Conservation (phyloP, 2,797 vertebrate genomes). For the Valencia hispanica region DNA sequence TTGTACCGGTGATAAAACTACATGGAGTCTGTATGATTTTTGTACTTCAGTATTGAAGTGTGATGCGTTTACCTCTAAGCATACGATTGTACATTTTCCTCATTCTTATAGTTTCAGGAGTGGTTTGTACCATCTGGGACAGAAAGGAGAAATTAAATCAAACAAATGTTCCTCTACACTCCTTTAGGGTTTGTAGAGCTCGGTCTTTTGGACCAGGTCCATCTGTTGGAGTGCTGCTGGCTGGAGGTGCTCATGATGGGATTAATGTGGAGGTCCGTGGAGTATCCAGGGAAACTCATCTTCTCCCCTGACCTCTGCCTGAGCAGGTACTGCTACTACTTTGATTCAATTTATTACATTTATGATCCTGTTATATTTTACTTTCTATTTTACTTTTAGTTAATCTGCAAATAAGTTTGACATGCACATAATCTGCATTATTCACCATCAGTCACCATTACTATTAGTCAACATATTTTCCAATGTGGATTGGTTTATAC, state of each 20-base stretch:
- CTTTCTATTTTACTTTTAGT: neutral
- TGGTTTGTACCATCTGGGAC: neutral
- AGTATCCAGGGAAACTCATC: constrained; percentile 95
- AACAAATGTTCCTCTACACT: neutral
- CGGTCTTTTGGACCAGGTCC: constrained; percentile 92
- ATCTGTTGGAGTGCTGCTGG: constrained; percentile 97
- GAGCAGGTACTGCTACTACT: constrained; percentile 80
- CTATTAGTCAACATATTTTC: no score
- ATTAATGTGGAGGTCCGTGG: constrained; percentile 97
- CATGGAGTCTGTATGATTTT: neutral
- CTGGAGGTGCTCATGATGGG: constrained; percentile 97
- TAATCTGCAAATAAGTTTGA: neutral
- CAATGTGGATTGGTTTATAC: no score
- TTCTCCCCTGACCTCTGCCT: constrained; percentile 95
- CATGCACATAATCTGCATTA: no score
- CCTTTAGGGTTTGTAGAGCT: constrained; percentile 93
- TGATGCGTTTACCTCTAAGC: no score
- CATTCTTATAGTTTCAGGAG: neutral
- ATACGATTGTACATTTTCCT: neutral
- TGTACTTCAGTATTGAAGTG: no score
- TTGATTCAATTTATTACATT: neutral
- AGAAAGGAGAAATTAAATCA: neutral
- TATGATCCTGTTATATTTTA: no score
- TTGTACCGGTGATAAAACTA: no score
- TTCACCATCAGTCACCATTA: no score